A percentile compares a stretch with the other conserved stretches of the same genome.
Conservation (phyloP, 2,888 invertebrate genomes). For the Automeris io region DNA sequence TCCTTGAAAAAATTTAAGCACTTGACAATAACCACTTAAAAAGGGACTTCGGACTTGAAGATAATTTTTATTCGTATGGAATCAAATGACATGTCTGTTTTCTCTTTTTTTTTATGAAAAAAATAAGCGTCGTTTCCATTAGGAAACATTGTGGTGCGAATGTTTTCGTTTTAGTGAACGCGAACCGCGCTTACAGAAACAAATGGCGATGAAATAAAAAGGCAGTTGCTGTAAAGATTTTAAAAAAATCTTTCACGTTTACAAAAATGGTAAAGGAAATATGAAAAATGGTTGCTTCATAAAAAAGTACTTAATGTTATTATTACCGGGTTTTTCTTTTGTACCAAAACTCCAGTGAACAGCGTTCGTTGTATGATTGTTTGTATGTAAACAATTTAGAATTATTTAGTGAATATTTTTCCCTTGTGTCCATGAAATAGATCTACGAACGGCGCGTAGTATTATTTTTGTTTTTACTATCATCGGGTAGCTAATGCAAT, state of each 20-base stretch:
- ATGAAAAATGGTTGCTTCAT: conserved; percentile 51
- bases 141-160: not conserved
- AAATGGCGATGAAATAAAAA: not conserved
- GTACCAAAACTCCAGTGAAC: conserved; percentile 52
- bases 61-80: not conserved
- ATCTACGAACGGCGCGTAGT: not conserved
- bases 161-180: conserved; percentile 10
- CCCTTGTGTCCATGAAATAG: not conserved
- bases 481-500: not conserved
- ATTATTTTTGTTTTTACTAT: not conserved
- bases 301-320: conserved; percentile 54
- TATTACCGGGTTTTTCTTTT: conserved; percentile 19
- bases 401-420: not conserved
- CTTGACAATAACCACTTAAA: conserved; percentile 20
- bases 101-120: not conserved
- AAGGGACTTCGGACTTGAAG: conserved; percentile 16
- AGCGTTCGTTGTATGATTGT: conserved; percentile 20
- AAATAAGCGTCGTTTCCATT: not conserved
- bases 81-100: not conserved
- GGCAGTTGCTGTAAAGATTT: too few relatives aligned
- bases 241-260: not conserved
- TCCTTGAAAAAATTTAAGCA: conserved; percentile 4
- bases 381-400: conserved; percentile 19
- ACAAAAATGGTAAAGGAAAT: conserved; percentile 2
- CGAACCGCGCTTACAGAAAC: not conserved